Evolutionary conservation across 2,888 invertebrate species (phyloP), one percentile per base, ranked within the genome.

Genomic region (Subacronicta megacephala): DNA sequence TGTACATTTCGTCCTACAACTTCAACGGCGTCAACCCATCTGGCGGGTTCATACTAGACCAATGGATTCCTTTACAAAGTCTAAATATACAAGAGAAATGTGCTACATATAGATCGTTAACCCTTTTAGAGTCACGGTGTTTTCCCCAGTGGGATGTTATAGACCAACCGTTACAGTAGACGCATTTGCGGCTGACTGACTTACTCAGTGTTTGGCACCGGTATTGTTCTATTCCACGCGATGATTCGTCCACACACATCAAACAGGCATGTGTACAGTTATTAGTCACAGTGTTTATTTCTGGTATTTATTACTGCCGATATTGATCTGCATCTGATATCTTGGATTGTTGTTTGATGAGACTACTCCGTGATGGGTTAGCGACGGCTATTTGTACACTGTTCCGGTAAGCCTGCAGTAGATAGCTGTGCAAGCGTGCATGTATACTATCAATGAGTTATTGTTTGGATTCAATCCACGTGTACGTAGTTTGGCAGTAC

Each of bases 131-230:
- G 36, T 42, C 20, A 40, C 20, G 29, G 45, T 40, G 51, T 41
- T n/a, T 46, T 62, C 29, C 46, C 10, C 41, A 31, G 18, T 10
- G 41, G 41, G 40, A 49, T 40, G 44, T 35, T 33, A 6, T 12
- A 65, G 47, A 38, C 51, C 46, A 62, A 46, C 51, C 18, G 51
- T 64, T 70, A 64, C 52, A 63, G 65, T 68, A 70, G 73, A 69
- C 65, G 57, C 60, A 73, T 55, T 29, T 53, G 64, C 66, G 65
- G 53, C 70, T 71, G 62, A 31, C 77, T 75, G 72, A 68, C 81
- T 85, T 84, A 85, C 79, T 84, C 87, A 84, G 71, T 68, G 65
- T 77, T 75, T 89, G 87, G 88, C 89, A 88, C 80, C 74, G 65
- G 71, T 74, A 68, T 77, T 73, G 75, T 77, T 82, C 86, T 90